Percentiles rank a stretch among this genome's conserved stretches.
Evolutionary conservation across 2,113 vertebrate genomes (phyloP).

Genomic region (Oxygymnocypris stewartii): DNA sequence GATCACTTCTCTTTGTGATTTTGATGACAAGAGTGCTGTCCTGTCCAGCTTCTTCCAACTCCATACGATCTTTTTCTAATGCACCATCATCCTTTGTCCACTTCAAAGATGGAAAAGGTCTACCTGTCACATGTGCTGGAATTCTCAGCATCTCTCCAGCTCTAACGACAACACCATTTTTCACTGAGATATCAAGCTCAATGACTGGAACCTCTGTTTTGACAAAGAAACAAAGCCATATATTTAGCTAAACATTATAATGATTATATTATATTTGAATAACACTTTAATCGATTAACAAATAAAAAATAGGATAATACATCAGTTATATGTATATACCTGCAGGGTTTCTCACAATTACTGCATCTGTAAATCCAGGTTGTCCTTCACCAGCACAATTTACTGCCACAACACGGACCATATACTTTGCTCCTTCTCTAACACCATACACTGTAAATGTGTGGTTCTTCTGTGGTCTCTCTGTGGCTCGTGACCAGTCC

Average conservation of each 20-base stretch:
- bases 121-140: constrained; percentile 89
- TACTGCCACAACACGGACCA: constrained; percentile 87
- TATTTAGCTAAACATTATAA: too few species aligned
- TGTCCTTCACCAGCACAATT: constrained; percentile 92
- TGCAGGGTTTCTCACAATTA: constrained; percentile 91
- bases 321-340: constrained; percentile 71
- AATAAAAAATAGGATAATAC: neutral
- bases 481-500: constrained; percentile 95
- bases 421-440: constrained; percentile 93
- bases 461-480: constrained; percentile 81
- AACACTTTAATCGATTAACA: neutral
- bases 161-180: constrained; percentile 83
- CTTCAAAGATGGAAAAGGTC: constrained; percentile 83
- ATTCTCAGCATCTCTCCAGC: constrained; percentile 87
- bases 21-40: constrained; percentile 83
- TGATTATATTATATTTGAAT: neutral
- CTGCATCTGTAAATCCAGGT: constrained; percentile 86
- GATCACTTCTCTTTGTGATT: constrained; percentile 85
- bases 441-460: constrained; percentile 88
- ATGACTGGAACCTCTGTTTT: constrained; percentile 84
- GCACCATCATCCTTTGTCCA: constrained; percentile 87
- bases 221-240: constrained; percentile 42
- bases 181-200: constrained; percentile 88
- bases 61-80: constrained; percentile 84
- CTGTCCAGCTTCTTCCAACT: constrained; percentile 85